Base-by-base conservation (phyloP, 2,797 vertebrate genomes). In the Pelobates cultripes region DNA sequence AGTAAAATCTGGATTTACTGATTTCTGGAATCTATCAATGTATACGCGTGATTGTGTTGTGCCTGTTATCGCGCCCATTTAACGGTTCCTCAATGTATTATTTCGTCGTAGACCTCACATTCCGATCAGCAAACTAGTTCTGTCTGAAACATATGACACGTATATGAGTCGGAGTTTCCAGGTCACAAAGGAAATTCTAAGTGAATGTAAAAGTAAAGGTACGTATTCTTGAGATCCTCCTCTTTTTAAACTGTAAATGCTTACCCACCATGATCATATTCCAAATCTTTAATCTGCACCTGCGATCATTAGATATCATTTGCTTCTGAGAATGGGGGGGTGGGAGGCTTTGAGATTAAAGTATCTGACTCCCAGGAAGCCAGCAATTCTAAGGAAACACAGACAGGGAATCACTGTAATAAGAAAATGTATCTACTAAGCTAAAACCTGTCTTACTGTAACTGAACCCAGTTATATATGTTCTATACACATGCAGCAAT, bases 161-260 rank as follows among this genome's bases (percentile, higher is more conserved):
- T 99, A 99, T 85, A 99, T 99, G 90, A 97, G 94, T 85, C 94
- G 98, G 85, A 99, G 98, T 91, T 98, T 95, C 93, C 98, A 99
- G 90, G 97, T 99, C 70, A 99, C 97, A 0, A 94, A 96, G 87
- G 97, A 99, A 87, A 99, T 99, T 87, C 92, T 99, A 89, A 89
- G 94, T 43, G 96, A 99, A 90, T 97, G 96, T 93, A 97, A 98
- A 91, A 94, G 91, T 87, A 93, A 95, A 90, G 98, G 98, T 98
- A 91, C 90, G 95, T 83, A 0, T 10, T 28, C 12, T 28, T 28
- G 28, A 28, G 2, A 28, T 28, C 28, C 1, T 28, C 51, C 3
- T 53, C 51, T 13, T 28, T 28, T 28, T 28, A 28, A 28, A 28
- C 28, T 28, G 28, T 28, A 28, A 28, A 28, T 28, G 28, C 28